Percentiles rank a stretch among this genome's conserved stretches.
These are phyloP conservation scores for Rhyacichthys aspro DNA, from an alignment of 2,797 vertebrate species.

Conservation along the genomic window DNA sequence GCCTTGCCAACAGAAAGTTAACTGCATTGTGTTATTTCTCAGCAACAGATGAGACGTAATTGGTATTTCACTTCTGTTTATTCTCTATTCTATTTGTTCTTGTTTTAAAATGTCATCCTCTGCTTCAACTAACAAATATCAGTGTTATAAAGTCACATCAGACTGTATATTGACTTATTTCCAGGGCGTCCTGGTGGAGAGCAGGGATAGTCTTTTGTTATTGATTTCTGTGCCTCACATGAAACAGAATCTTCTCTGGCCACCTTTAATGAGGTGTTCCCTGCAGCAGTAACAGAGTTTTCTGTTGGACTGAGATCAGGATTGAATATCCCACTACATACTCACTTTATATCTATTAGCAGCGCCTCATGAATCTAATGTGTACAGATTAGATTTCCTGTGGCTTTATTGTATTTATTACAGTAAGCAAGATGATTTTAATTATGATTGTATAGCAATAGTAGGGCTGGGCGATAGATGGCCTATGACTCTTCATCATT, in stretches of 20 bases:
- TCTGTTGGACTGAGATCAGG: conserved; percentile 48
- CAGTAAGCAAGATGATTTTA: too few species aligned
- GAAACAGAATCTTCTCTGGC: conserved; percentile 67
- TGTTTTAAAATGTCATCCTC: conserved; percentile 33
- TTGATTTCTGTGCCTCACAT: conserved; percentile 66
- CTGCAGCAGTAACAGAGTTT: conserved; percentile 58
- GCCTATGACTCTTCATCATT: too few species aligned
- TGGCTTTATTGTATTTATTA: conserved; percentile 23
- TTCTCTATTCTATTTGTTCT: too few species aligned
- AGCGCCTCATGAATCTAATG: conserved; percentile 25
- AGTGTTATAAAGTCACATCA: conserved; percentile 53
- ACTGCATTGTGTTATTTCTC: too few species aligned
- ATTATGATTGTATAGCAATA: too few species aligned
- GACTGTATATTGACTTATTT: conserved; percentile 64
- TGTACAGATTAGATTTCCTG: conserved; percentile 22
- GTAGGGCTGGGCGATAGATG: too few species aligned
- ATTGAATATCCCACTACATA: conserved; percentile 57
- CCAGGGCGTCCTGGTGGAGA: conserved; percentile 53
- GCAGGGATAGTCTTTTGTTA: conserved; percentile 60
- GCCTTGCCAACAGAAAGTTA: too few species aligned
- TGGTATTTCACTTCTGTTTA: too few species aligned
- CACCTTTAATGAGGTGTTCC: conserved; percentile 69
- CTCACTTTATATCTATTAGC: conserved; percentile 51
- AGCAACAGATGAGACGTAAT: too few species aligned
- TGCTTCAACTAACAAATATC: conserved; percentile 49